Evolutionary conservation across 2,888 invertebrate species (phyloP).

Genomic region (Orthosia cruda): DNA sequence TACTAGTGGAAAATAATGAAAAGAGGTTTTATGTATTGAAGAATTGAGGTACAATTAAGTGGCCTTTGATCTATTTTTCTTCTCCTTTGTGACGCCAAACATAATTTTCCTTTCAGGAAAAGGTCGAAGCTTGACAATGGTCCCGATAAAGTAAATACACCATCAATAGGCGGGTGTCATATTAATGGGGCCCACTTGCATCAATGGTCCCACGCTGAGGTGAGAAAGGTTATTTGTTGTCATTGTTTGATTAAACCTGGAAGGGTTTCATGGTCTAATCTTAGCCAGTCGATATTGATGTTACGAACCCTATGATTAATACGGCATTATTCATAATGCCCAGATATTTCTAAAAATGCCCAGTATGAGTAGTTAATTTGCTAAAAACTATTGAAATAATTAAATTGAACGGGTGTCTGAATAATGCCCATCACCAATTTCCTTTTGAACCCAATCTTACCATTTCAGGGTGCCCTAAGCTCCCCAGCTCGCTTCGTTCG

Average conservation of each 20-base stretch:
- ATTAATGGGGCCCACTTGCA: slow-evolving; percentile 14
- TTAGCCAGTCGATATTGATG: background rate
- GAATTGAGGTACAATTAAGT: background rate
- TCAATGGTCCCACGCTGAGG: background rate
- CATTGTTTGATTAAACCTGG: slow-evolving; percentile 15
- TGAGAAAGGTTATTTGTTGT: slow-evolving; percentile 3
- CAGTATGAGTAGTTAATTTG: no score
- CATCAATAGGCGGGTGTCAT: slow-evolving; percentile 14
- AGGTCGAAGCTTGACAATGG: background rate
- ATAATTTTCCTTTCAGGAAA: slow-evolving; percentile 16
- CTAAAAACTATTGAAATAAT: no score
- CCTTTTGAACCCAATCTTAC: no score
- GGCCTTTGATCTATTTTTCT: background rate
- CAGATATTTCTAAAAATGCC: no score
- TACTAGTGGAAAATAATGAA: background rate
- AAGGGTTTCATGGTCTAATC: background rate
- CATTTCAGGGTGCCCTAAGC: no score
- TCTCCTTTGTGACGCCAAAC: background rate
- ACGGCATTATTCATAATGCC: no score
- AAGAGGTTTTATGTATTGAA: background rate
- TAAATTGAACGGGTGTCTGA: no score
- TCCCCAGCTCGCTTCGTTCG: no score
- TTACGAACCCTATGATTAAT: no score
- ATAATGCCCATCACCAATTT: no score
- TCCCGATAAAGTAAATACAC: slow-evolving; percentile 8